Conservation (phyloP, 2,888 invertebrate species). For the Calliscelio sp. region DNA sequence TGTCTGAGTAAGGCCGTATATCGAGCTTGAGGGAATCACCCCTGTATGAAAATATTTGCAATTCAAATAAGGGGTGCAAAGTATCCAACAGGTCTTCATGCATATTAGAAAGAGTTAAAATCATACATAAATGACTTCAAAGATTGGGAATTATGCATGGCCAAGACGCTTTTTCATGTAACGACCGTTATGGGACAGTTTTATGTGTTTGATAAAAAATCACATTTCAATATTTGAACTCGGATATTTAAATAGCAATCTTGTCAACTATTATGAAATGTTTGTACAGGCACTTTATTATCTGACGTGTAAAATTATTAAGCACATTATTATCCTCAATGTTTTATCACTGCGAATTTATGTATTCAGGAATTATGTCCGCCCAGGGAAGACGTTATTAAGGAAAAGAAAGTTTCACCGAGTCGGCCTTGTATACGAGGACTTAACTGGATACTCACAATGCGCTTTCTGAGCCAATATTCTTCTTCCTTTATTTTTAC, state of each 20-base stretch:
- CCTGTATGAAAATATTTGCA: constrained; percentile 59
- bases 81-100: constrained; percentile 51
- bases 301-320: constrained; percentile 12
- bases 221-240: no score
- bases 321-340: constrained; percentile 18
- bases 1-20: constrained; percentile 35
- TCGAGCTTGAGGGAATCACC: constrained; percentile 35
- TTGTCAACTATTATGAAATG: no score
- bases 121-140: constrained; percentile 41
- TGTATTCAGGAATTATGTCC: constrained; percentile 54
- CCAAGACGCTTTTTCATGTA: constrained; percentile 3
- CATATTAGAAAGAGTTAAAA: constrained; percentile 41
- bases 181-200: no score
- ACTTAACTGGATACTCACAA: constrained; percentile 47
- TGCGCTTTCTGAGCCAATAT: constrained; percentile 40
- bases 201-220: no score
- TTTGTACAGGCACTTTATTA: no score
- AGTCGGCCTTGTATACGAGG: constrained; percentile 47
- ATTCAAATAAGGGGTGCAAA: constrained; percentile 62
- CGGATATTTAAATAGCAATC: no score
- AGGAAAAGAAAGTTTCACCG: constrained; percentile 45
- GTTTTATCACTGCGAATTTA: constrained; percentile 52
- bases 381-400: constrained; percentile 38
- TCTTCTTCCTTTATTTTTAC: constrained; percentile 22
- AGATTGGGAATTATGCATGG: constrained; percentile 28